These are phyloP conservation scores for Pygoscelis antarcticus DNA, from an alignment of 2,113 vertebrate genomes.

Conservation along the genomic window DNA sequence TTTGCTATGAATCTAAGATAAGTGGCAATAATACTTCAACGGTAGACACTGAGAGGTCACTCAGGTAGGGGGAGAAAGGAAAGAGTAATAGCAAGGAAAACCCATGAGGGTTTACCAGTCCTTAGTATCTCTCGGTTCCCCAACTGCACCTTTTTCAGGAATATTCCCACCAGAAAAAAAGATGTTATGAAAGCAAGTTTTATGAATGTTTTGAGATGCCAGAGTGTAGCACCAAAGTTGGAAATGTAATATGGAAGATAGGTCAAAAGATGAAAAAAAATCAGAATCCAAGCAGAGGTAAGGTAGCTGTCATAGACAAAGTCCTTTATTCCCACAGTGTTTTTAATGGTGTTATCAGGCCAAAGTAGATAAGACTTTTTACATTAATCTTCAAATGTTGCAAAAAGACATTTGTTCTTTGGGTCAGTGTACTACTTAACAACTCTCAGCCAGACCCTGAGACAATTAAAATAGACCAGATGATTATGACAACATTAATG, in stretches of 20 bases:
- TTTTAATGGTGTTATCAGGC: neutral
- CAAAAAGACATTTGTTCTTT: neutral
- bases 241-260: neutral
- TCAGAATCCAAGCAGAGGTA: neutral
- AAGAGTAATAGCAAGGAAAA: neutral
- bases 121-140: neutral
- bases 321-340: neutral
- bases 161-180: neutral
- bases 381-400: neutral
- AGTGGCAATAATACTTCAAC: neutral
- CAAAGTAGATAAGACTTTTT: neutral
- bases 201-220: neutral
- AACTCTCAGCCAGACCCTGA: neutral
- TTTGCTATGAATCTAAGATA: conserved; percentile 27
- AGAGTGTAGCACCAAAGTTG: neutral
- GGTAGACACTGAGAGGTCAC: neutral
- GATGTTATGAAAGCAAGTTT: neutral
- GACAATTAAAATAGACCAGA: neutral
- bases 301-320: neutral
- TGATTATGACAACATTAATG: neutral
- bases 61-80: neutral
- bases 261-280: neutral
- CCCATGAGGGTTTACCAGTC: neutral
- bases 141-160: neutral
- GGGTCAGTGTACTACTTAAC: neutral